Evolutionary conservation across 2,113 vertebrate species (phyloP).

Genomic region (Ochotona princeps): DNA sequence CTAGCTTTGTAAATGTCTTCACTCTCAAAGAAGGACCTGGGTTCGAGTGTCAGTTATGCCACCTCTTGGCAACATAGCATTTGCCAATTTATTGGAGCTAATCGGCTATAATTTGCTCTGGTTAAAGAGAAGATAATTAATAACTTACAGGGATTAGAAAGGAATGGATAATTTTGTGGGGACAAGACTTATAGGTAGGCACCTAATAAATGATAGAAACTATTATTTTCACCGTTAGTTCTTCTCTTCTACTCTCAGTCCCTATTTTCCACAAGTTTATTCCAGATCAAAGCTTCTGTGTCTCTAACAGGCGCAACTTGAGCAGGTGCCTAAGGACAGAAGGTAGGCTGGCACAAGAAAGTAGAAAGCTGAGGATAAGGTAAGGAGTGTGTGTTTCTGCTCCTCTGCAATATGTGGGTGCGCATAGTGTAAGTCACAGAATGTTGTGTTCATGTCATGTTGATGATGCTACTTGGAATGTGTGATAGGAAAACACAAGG

Average conservation of each 20-base stretch:
- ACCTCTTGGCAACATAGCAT: not conserved
- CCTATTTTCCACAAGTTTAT: not conserved
- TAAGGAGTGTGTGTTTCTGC: not conserved
- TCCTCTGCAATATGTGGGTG: not conserved
- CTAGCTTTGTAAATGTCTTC: not conserved
- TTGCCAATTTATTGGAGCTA: not conserved
- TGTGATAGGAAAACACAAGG: not conserved
- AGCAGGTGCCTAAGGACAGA: not conserved
- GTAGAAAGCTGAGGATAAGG: not conserved
- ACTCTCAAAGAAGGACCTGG: not conserved
- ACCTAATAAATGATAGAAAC: not conserved
- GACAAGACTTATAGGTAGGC: not conserved
- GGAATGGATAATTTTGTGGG: not conserved
- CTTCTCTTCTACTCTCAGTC: not conserved
- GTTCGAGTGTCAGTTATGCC: not conserved
- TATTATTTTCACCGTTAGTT: not conserved
- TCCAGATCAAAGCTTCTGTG: not conserved
- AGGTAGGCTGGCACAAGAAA: not conserved
- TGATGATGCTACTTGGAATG: not conserved
- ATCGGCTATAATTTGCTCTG: not conserved
- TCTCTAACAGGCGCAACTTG: not conserved
- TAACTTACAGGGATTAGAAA: not conserved
- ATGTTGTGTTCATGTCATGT: not conserved
- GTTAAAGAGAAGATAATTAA: not conserved
- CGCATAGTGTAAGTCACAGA: not conserved